A percentile compares a stretch with the other conserved stretches of the same genome.
Evolutionary conservation across 1,140 invertebrate species (phyloP).

Genomic region (Melanaphis sacchari): DNA sequence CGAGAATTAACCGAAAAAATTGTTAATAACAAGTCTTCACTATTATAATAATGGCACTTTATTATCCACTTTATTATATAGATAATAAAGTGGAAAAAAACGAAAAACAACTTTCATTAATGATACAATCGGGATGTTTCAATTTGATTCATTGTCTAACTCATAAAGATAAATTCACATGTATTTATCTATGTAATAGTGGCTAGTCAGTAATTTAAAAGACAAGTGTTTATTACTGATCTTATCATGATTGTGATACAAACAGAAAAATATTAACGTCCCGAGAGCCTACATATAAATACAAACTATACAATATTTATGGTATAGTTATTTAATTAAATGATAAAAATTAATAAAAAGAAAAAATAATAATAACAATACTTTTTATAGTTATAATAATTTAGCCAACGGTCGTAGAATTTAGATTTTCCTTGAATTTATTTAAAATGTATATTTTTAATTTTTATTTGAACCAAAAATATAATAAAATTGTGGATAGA

Average conservation of each 20-base stretch:
- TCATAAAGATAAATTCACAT: neutral
- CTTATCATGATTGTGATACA: neutral
- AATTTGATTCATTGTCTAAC: neutral
- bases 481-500: neutral
- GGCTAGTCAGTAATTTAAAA: neutral
- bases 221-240: neutral
- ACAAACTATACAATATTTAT: neutral
- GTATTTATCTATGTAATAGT: neutral
- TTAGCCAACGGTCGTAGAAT: neutral
- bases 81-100: neutral
- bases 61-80: neutral
- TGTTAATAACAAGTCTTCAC: neutral
- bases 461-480: neutral
- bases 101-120: neutral
- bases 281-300: too few relatives aligned
- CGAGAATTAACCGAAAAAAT: neutral
- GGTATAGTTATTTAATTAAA: neutral
- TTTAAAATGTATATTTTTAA: neutral
- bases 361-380: neutral
- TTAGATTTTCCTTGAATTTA: neutral
- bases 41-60: neutral
- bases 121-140: neutral
- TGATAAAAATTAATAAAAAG: neutral
- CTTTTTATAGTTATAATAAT: neutral
- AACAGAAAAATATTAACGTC: neutral